Evolutionary conservation across 2,797 vertebrate species (phyloP), one percentile per base, ranked within the genome.

Genomic region (Rhabdophis nuchalis): DNA sequence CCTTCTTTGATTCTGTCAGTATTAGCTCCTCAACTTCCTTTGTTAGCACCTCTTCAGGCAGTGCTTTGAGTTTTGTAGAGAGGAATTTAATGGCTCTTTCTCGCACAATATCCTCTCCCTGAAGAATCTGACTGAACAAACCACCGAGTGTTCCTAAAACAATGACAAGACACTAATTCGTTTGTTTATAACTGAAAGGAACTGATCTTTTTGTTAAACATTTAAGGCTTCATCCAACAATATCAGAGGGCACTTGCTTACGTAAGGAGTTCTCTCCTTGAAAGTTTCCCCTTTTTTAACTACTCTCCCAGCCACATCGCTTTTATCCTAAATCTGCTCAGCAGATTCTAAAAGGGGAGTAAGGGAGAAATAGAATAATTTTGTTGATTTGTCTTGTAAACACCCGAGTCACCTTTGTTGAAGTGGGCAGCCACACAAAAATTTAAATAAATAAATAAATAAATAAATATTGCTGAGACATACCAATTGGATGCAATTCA

Each of bases 51-150:
- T 99, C 99, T 91, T 99, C 99, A 2, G 99, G 97, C 89, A 99
- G 96, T 0, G 98, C 98, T 97, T 98, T 99, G 94, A 99, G 97
- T 96, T 99, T 99, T 90, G 97, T 96, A 11, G 99, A 98, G 50
- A 99, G 98, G 94, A 99, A 99, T 96, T 99, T 99, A 94, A 99
- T 99, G 93, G 99, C 99, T 94, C 99, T 94, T 92, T 99, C 99
- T 93, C 99, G 97, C 60, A 99, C 99, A 32, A 99, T 98, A 95
- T 99, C 99, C 93, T 99, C 99, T 82, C 99, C 99, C 94, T 99
- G 99, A 95, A 99, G 98, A 97, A 99, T 99, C 92, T 99, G 99
- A 93, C 98, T 99, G 96, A 99, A 99, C 90, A 99, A 98, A 41
- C 99, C 99, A 89, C 99, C 99, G 87, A 99, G 96, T 36, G 99